These are phyloP conservation scores for Periophthalmus magnuspinnatus DNA, from an alignment of 2,797 vertebrate species.

Conservation along the genomic window DNA sequence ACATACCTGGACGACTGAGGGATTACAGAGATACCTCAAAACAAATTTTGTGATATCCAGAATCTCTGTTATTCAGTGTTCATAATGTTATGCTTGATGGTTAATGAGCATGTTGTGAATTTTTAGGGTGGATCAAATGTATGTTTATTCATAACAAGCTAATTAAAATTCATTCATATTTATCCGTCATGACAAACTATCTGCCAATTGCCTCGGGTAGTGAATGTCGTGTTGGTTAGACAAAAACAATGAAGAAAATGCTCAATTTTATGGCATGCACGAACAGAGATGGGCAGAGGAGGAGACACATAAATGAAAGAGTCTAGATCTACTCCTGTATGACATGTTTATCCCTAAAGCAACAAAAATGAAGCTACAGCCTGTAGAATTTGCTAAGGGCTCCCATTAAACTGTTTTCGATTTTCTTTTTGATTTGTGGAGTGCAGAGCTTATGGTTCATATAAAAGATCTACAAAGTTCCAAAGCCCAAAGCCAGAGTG, in stretches of 20 bases:
- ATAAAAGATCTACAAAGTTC: constrained; percentile 3
- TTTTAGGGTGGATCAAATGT: neutral
- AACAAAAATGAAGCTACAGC: constrained; percentile 13
- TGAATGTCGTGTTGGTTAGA: neutral
- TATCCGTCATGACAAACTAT: constrained; percentile 5
- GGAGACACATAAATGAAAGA: constrained; percentile 1
- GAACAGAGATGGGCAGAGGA: neutral
- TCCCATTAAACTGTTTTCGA: constrained; percentile 14
- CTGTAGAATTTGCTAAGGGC: constrained; percentile 9
- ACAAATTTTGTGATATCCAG: neutral
- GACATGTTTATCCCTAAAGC: constrained; percentile 14
- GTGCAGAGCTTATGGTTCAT: constrained; percentile 9
- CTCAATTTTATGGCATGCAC: constrained; percentile 1
- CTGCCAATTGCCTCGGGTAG: neutral
- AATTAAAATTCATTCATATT: neutral
- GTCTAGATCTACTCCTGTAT: constrained; percentile 8
- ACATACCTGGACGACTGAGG: no score
- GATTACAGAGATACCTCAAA: no score
- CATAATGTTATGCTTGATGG: neutral
- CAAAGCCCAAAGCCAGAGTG: neutral
- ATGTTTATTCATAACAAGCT: neutral
- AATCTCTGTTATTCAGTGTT: neutral
- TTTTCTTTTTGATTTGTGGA: constrained; percentile 15
- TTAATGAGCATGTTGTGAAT: neutral
- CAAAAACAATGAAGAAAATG: neutral